These are phyloP conservation scores for Polyommatus iphigenia DNA, from an alignment of 2,888 invertebrate species.

Conservation along the genomic window DNA sequence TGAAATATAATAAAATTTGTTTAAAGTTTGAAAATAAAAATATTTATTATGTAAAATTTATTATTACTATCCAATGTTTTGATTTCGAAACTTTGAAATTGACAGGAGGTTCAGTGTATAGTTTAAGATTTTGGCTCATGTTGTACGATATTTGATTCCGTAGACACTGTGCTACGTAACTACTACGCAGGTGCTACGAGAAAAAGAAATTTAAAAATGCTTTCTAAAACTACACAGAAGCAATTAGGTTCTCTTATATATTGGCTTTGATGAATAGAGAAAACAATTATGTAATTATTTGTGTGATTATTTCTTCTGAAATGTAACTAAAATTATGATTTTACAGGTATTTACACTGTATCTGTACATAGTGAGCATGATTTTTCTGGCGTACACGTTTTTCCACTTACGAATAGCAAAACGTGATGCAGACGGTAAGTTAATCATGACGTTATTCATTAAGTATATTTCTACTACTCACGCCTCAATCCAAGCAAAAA, in stretches of 20 bases:
- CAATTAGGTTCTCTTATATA: too few relatives aligned
- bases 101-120: too few relatives aligned
- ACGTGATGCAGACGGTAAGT: constrained; percentile 61
- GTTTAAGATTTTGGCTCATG: too few relatives aligned
- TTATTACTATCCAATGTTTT: too few relatives aligned
- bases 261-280: too few relatives aligned
- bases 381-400: constrained; percentile 86
- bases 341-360: constrained; percentile 86
- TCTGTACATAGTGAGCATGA: constrained; percentile 85
- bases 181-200: background rate
- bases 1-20: too few relatives aligned
- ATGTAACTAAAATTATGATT: constrained; percentile 36
- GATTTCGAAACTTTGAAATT: too few relatives aligned
- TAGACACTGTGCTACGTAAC: background rate
- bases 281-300: too few relatives aligned
- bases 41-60: too few relatives aligned
- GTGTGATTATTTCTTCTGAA: background rate
- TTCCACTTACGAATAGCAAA: constrained; percentile 75
- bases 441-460: background rate
- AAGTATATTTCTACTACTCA: background rate
- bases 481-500: background rate
- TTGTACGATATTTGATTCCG: too few relatives aligned
- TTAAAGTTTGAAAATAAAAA: too few relatives aligned
- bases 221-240: background rate
- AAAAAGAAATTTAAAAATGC: background rate